These are phyloP conservation scores for Andrena fulva DNA, from an alignment of 2,888 invertebrate species.

Conservation along the genomic window DNA sequence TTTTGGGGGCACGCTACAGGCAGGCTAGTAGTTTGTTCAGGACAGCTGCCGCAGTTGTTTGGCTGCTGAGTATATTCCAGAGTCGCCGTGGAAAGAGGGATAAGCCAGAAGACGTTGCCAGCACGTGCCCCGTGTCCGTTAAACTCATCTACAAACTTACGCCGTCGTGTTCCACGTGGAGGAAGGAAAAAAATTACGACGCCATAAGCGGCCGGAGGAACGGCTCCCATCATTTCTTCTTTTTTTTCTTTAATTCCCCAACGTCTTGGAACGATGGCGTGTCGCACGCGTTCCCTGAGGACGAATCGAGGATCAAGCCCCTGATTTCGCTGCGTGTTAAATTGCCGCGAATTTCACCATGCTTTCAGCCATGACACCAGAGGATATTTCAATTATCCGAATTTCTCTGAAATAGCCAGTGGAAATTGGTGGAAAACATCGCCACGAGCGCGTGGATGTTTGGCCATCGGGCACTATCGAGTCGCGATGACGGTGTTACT, in stretches of 20 bases:
- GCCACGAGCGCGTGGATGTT: too few relatives aligned
- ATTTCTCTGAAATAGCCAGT: too few relatives aligned
- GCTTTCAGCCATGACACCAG: too few relatives aligned
- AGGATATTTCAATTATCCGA: too few relatives aligned
- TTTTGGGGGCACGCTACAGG: slow-evolving; percentile 45
- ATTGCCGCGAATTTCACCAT: too few relatives aligned
- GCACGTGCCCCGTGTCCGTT: slow-evolving; percentile 81
- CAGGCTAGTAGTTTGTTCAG: slow-evolving; percentile 65
- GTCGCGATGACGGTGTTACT: slow-evolving; percentile 4
- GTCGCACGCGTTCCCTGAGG: slow-evolving; percentile 18
- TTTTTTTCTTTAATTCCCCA: slow-evolving; percentile 3
- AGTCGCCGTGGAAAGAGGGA: slow-evolving; percentile 71
- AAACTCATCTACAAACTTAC: slow-evolving; percentile 67
- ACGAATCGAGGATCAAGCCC: neutral
- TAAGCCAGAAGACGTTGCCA: slow-evolving; percentile 74
- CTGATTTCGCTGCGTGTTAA: too few relatives aligned
- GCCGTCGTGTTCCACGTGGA: slow-evolving; percentile 60
- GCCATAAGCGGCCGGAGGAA: slow-evolving; percentile 54
- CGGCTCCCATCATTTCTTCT: slow-evolving; percentile 31
- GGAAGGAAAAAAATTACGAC: slow-evolving; percentile 58
- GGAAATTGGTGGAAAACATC: too few relatives aligned
- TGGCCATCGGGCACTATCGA: neutral
- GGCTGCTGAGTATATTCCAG: slow-evolving; percentile 71
- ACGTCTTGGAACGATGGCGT: neutral
- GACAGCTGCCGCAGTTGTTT: slow-evolving; percentile 82